A percentile compares a stretch with the other conserved stretches of the same genome.
phyloP scores from a whole-genome alignment of 2,888 invertebrate species.

The Entomobrya multifasciata region DNA sequence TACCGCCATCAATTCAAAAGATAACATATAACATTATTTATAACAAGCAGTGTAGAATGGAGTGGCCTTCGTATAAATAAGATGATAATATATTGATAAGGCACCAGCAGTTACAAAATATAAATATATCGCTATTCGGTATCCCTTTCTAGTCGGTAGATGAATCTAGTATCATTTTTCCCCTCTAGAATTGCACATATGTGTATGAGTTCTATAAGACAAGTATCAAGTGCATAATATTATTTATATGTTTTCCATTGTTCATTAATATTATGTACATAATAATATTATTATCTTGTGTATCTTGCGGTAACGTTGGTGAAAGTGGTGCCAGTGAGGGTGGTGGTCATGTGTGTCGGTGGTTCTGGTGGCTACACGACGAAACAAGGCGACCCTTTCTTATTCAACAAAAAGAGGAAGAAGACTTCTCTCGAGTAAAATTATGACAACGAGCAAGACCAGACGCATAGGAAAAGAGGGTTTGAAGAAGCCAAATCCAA shows the following conservation, averaged over 20 bases:
- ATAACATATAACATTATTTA: conserved; percentile 30
- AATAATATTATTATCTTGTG: conserved; percentile 19
- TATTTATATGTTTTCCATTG: background rate
- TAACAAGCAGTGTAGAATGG: conserved; percentile 21
- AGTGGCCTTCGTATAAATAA: background rate
- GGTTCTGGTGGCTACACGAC: background rate
- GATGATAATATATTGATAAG: conserved; percentile 15
- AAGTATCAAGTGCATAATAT: conserved; percentile 17
- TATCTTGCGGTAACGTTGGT: conserved; percentile 39
- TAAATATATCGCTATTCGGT: no score
- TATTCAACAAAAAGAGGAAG: background rate
- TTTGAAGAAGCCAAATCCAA: conserved; percentile 15
- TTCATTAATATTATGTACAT: no score
- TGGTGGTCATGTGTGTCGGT: conserved; percentile 37
- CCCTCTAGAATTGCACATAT: no score
- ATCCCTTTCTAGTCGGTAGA: no score
- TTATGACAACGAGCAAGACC: background rate
- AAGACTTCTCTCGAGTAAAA: background rate
- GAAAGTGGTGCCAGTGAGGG: background rate
- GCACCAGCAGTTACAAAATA: no score
- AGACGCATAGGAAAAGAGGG: background rate
- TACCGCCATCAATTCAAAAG: conserved; percentile 42
- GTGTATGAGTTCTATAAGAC: background rate
- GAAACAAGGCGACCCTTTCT: conserved; percentile 26
- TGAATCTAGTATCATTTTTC: no score